Evolutionary conservation across 2,888 invertebrate genomes (phyloP), one percentile per base, ranked within the genome.

Genomic region (Mesochorus sp.): DNA sequence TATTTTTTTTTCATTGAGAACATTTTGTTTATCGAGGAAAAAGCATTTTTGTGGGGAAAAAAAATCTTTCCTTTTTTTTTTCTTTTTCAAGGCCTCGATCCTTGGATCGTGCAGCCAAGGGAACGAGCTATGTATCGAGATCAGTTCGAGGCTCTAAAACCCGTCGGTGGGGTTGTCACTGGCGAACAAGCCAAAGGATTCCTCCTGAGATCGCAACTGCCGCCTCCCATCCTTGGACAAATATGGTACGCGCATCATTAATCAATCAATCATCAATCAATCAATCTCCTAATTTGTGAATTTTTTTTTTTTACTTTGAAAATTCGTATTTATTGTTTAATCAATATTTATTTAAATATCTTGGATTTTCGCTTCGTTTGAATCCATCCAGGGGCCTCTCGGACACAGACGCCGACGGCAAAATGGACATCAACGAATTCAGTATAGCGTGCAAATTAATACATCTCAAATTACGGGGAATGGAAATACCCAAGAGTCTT

Each of bases 361-460:
- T n/a, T n/a, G n/a, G n/a, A n/a, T n/a, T n/a, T n/a, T n/a, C n/a
- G n/a, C n/a, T n/a, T n/a, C n/a, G 2, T 14, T 12, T 39, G 34
- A 14, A 21, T 44, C 3, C 61, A 85, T 90, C 86, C 91, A 94
- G 97, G 97, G 94, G 93, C 8, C 92, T 99, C 53, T 97, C 99
- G 0, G 99, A 99, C 91, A 96, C 98, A 51, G 97, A 99, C 91
- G 95, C 97, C 12, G 99, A 99, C 93, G 99, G 99, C 0, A 97
- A 97, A 92, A 95, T 99, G 94, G 97, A 99, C 88, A 94, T 98
- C 66, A 95, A 96, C 87, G 99, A 99, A 92, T 99, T 99, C 91
- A 98, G 98, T 82, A 97, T 99, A 85, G 99, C 99, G 57, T 99
- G 99, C 93, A 98, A 98, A 93, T 93, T 98, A 75, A 98, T 98